Evolutionary conservation across 2,888 invertebrate species (phyloP).

Genomic region (Metallyticus violacea): DNA sequence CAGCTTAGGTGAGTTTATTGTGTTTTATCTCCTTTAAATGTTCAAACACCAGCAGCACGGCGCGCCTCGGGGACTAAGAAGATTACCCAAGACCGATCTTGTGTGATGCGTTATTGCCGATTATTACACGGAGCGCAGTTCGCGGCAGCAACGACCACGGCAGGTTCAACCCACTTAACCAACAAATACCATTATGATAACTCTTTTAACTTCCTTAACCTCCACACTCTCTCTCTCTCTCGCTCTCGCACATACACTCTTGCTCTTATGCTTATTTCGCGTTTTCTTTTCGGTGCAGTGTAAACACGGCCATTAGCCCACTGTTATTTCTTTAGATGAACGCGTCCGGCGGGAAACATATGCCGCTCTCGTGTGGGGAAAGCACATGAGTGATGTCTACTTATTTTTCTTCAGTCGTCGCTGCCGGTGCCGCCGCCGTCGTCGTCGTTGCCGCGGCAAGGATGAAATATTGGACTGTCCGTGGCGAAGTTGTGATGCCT

Average conservation of each 20-base stretch:
- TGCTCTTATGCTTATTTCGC: neutral
- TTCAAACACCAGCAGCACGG: constrained; percentile 32
- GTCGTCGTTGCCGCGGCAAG: neutral
- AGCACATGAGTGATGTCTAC: neutral
- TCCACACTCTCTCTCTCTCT: constrained; percentile 1
- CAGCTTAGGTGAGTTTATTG: constrained; percentile 44
- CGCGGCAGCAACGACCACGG: constrained; percentile 1
- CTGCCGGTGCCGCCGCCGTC: no score
- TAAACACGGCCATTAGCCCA: neutral
- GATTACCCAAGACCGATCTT: constrained; percentile 34
- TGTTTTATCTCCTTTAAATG: constrained; percentile 42
- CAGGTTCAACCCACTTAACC: constrained; percentile 27
- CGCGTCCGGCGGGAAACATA: neutral
- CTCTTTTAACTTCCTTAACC: constrained; percentile 32
- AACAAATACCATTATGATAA: constrained; percentile 32
- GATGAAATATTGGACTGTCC: neutral
- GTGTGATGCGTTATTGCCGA: constrained; percentile 35
- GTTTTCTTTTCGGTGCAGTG: neutral
- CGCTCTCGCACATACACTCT: neutral
- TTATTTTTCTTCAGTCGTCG: neutral
- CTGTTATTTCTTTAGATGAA: neutral
- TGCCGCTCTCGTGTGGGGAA: neutral
- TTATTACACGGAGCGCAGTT: constrained; percentile 26
- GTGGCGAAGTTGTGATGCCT: no score
- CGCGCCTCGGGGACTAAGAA: constrained; percentile 33